phyloP scores from a whole-genome alignment of 1,140 invertebrate species.

The Brevipalpus yothersi region DNA sequence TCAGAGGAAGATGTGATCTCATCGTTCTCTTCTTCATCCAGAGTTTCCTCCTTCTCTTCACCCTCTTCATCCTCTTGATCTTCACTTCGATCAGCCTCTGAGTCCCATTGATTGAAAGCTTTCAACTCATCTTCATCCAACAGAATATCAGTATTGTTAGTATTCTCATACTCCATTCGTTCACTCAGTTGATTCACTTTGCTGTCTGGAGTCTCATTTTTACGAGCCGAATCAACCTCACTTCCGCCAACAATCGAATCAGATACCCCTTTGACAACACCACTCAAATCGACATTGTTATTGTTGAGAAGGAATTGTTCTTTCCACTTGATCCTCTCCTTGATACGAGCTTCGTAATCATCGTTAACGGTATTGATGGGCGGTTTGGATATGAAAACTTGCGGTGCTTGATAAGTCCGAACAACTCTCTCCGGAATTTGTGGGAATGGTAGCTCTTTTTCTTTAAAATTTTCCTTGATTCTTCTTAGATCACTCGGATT shows the following conservation, averaged over 20 bases:
- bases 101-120: constrained; percentile 1
- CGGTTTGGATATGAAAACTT: background rate
- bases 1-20: background rate
- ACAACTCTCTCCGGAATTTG: background rate
- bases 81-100: background rate
- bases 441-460: background rate
- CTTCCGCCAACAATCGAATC: background rate
- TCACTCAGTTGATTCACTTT: constrained; percentile 3
- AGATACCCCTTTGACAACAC: background rate
- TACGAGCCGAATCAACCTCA: background rate
- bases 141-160: background rate
- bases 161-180: constrained; percentile 8
- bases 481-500: background rate
- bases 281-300: background rate
- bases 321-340: constrained; percentile 3
- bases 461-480: background rate
- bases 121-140: constrained; percentile 1
- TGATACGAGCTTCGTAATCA: background rate
- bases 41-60: background rate
- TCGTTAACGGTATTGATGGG: background rate
- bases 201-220: background rate
- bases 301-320: constrained; percentile 1
- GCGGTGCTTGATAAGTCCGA: background rate
- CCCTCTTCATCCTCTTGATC: background rate
- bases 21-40: background rate